Base-by-base conservation (phyloP, 1,140 invertebrate genomes). In the Drosophila erecta region DNA sequence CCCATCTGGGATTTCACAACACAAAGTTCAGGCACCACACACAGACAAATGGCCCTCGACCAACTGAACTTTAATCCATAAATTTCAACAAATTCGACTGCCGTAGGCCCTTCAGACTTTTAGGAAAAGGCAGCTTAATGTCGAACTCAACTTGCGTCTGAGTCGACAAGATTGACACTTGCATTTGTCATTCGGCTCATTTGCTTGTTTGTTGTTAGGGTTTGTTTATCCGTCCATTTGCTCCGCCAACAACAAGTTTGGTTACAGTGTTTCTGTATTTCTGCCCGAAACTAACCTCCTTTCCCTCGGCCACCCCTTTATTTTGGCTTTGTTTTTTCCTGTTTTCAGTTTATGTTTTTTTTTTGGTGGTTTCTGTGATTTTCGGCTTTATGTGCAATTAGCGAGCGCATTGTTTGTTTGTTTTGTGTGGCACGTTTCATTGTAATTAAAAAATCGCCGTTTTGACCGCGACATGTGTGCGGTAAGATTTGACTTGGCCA, bases 181-280 rank as follows among this genome's bases (percentile, higher is more conserved):
- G 81, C 81, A 85, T 85, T 85, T 85, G 81, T 85, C 81, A 80
- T 67, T 76, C 40, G 50, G 8, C 55, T 83, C 71, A 65, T 85
- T 85, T 85, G 81, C 76, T 85, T 65, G 56, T 65, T 64, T 64
- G 50, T 27, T 64, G 44, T 56, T 51, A 50, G 49, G 20, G 30
- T 58, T 67, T 76, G 80, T 84, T 84, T 83, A 81, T 56, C 56
- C 51, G 81, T 76, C 80, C 80, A 84, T 83, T 83, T 84, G 80
- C 79, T 69, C 30, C 46, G 75, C 79, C 65, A 77, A 81, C 60
- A 65, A 75, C 62, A 66, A 84, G 70, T 76, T 79, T 67, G 75
- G 71, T 76, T 59, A 79, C 71, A 76, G 59, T 79, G 83, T 81
- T 53, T 46, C 50, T 54, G 38, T 33, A n/a, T n/a, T 35, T 33